These are phyloP conservation scores for Vanessa cardui DNA, from an alignment of 2,888 invertebrate genomes.

Conservation along the genomic window DNA sequence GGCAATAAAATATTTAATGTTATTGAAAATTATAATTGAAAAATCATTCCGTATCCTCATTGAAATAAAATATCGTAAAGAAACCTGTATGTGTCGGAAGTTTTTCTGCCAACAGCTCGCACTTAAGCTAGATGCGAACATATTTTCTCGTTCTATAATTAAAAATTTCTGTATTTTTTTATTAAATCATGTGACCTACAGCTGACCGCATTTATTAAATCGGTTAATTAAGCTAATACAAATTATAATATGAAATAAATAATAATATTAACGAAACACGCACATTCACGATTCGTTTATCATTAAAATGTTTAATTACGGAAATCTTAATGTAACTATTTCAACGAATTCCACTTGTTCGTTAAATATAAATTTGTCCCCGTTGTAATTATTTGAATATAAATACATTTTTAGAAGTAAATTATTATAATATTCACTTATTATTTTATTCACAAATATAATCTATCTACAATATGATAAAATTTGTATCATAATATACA, in stretches of 20 bases:
- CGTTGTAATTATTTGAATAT: not conserved
- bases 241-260: not conserved
- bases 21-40: no score
- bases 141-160: not conserved
- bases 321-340: not conserved
- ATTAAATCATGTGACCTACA: not conserved
- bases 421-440: no score
- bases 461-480: no score
- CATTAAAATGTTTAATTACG: conserved; percentile 9
- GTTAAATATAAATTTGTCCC: not conserved
- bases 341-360: not conserved
- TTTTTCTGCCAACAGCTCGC: no score
- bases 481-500: no score
- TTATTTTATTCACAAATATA: no score
- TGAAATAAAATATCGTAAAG: no score
- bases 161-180: not conserved
- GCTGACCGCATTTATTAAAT: conserved; percentile 5
- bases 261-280: conserved; percentile 4
- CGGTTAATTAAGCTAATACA: conserved; percentile 5
- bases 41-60: no score
- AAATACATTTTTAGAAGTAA: no score
- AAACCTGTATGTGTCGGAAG: no score
- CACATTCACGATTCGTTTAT: conserved; percentile 11
- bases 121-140: no score
- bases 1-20: no score